These are phyloP conservation scores for Nomada fucata DNA, from an alignment of 2,888 invertebrate species.

Conservation along the genomic window DNA sequence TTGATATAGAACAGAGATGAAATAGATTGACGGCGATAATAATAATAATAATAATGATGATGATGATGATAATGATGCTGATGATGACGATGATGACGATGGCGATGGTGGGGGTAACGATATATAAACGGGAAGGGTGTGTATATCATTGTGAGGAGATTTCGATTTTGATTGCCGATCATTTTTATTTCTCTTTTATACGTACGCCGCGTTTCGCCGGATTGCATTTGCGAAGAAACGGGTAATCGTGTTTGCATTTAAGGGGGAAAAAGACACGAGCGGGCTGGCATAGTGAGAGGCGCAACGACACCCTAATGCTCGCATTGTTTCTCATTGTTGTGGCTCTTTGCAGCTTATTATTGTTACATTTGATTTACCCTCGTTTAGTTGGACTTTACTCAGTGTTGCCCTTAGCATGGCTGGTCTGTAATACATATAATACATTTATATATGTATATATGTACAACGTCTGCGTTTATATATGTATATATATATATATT, in stretches of 20 bases:
- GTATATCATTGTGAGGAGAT: no score
- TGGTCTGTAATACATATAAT: slow-evolving; percentile 77
- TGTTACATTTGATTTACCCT: slow-evolving; percentile 76
- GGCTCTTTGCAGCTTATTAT: slow-evolving; percentile 84
- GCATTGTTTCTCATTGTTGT: slow-evolving; percentile 85
- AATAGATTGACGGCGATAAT: background rate
- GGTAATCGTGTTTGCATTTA: background rate
- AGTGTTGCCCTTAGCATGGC: slow-evolving; percentile 84
- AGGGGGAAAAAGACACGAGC: slow-evolving; percentile 50
- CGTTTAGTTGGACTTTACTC: slow-evolving; percentile 78
- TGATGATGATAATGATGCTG: no score
- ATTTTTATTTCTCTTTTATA: no score
- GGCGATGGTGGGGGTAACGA: no score
- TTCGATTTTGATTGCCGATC: background rate
- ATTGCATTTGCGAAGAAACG: no score
- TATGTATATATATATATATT: slow-evolving; percentile 62
- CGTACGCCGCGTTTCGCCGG: no score
- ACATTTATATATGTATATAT: slow-evolving; percentile 61
- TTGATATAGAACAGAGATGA: background rate
- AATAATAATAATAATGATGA: no score
- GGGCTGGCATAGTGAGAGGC: slow-evolving; percentile 78
- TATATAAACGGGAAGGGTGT: no score
- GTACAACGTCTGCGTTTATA: slow-evolving; percentile 57
- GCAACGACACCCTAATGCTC: slow-evolving; percentile 81
- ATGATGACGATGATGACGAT: no score